Percentiles rank a stretch among this genome's conserved stretches.
Evolutionary conservation across 2,113 vertebrate species (phyloP).

Genomic region (Orthonyx spaldingii): DNA sequence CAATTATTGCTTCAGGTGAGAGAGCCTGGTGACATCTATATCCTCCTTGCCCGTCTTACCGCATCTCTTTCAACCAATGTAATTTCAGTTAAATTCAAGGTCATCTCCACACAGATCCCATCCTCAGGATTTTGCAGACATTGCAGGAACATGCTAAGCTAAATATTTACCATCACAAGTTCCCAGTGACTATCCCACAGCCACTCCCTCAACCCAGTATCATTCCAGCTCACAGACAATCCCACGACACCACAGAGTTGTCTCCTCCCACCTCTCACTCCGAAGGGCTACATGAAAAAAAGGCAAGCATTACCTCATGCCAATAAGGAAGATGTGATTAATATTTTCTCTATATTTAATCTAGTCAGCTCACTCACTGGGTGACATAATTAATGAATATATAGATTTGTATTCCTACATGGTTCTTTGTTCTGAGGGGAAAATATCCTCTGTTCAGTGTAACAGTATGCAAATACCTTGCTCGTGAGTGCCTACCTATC

Average conservation of each 20-base stretch:
- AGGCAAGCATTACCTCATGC: not conserved
- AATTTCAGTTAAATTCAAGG: not conserved
- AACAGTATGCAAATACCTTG: not conserved
- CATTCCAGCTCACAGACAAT: rapidly evolving
- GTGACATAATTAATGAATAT: not conserved
- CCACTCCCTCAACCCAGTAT: not conserved
- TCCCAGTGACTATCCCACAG: not conserved
- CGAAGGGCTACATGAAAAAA: not conserved
- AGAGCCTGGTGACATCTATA: not conserved
- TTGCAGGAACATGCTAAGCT: not conserved
- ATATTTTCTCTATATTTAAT: not conserved
- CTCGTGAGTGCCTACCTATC: not conserved
- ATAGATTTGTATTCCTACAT: not conserved
- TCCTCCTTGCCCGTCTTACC: not conserved
- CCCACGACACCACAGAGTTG: not conserved
- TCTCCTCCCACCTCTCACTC: not conserved
- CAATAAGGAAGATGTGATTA: not conserved
- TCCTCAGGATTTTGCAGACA: not conserved
- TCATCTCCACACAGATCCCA: not conserved
- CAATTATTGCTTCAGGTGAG: not conserved
- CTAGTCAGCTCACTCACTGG: not conserved
- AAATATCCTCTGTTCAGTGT: not conserved
- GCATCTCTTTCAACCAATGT: not conserved
- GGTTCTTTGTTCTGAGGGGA: not conserved
- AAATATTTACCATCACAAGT: conserved; percentile 21